Conservation (phyloP, 2,797 vertebrate species). For the Adelosebastes latens region DNA sequence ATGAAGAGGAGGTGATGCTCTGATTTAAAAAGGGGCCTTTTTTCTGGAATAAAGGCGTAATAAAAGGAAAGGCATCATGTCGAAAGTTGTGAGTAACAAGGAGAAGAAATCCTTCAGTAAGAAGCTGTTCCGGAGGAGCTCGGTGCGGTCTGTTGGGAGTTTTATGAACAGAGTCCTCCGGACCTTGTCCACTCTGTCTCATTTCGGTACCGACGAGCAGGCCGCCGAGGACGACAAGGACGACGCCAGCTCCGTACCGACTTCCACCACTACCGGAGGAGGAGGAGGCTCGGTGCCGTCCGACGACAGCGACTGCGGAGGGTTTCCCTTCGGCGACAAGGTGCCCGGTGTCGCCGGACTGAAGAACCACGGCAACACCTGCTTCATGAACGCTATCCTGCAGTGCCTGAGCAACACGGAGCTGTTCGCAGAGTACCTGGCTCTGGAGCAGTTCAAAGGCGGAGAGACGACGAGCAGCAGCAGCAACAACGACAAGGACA, state of each 20-base stretch:
- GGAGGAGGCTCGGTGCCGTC: slow-evolving; percentile 79
- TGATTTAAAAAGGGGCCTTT: neutral
- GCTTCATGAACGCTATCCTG: slow-evolving; percentile 98
- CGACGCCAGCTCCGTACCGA: slow-evolving; percentile 74
- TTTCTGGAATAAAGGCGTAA: slow-evolving; percentile 52
- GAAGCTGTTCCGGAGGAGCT: slow-evolving; percentile 89
- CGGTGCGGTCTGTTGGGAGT: slow-evolving; percentile 90
- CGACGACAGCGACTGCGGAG: slow-evolving; percentile 85
- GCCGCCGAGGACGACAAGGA: slow-evolving; percentile 80
- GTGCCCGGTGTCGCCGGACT: slow-evolving; percentile 93
- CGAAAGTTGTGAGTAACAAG: slow-evolving; percentile 84
- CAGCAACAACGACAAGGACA: slow-evolving; percentile 72
- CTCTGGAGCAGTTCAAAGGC: slow-evolving; percentile 91
- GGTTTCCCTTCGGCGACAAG: slow-evolving; percentile 83
- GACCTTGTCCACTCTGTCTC: slow-evolving; percentile 93
- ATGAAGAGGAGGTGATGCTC: slow-evolving; percentile 32
- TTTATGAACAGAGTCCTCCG: slow-evolving; percentile 94
- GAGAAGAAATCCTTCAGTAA: slow-evolving; percentile 96
- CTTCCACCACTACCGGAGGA: slow-evolving; percentile 51
- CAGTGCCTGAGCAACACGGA: slow-evolving; percentile 99
- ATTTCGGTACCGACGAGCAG: slow-evolving; percentile 88
- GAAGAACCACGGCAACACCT: slow-evolving; percentile 98
- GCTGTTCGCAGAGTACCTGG: slow-evolving; percentile 96
- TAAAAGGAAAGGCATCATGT: slow-evolving; percentile 57
- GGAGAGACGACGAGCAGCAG: slow-evolving; percentile 60